Evolutionary conservation across 2,797 vertebrate species (phyloP).

Genomic region (Danio jaintianensis): DNA sequence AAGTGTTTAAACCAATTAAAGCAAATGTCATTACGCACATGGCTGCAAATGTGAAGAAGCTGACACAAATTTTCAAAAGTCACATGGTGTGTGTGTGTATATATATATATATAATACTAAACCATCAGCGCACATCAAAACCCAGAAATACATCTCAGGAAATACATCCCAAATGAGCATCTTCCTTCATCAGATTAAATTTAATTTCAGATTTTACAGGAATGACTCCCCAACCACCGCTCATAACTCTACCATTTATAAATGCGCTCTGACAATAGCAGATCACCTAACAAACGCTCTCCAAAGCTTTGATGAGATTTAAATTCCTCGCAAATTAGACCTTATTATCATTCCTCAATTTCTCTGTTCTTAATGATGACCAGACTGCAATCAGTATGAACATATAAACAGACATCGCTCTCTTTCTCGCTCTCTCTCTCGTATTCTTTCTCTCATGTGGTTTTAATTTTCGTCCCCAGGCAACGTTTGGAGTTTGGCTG

Average conservation of each 20-base stretch:
- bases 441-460: conserved; percentile 51
- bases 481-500: conserved; percentile 64
- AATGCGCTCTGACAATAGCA: conserved; percentile 10
- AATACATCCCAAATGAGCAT: background rate
- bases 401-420: conserved; percentile 61
- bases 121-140: background rate
- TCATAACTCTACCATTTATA: conserved; percentile 4
- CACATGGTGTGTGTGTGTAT: background rate
- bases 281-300: conserved; percentile 13
- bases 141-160: background rate
- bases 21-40: background rate
- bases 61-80: conserved; percentile 1
- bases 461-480: conserved; percentile 61
- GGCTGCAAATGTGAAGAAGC: background rate
- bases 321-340: conserved; percentile 66
- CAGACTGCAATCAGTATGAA: conserved; percentile 79
- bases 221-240: background rate
- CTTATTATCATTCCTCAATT: conserved; percentile 85
- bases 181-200: background rate
- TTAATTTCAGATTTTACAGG: background rate
- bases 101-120: background rate
- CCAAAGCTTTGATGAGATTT: conserved; percentile 51
- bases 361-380: conserved; percentile 74
- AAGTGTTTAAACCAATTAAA: background rate
- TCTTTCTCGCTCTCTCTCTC: conserved; percentile 57